phyloP scores from a whole-genome alignment of 2,113 vertebrate genomes.

The Phoenicopterus ruber region DNA sequence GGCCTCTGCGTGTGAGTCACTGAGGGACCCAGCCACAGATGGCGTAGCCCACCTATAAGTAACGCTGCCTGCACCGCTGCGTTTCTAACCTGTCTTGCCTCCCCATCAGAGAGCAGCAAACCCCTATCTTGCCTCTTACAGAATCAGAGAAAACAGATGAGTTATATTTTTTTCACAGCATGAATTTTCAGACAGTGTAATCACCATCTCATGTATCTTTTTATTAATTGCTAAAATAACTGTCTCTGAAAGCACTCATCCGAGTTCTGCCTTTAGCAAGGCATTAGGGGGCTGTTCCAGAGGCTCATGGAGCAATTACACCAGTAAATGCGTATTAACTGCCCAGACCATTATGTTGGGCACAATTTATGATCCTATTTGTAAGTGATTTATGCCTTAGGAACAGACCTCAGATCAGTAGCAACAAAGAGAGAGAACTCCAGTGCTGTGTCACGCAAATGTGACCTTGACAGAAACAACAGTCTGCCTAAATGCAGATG shows the following conservation, averaged over 20 bases:
- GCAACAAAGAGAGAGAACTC: neutral
- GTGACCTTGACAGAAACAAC: constrained; percentile 22
- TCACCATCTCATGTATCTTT: neutral
- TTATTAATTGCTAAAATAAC: constrained; percentile 39
- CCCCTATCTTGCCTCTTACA: neutral
- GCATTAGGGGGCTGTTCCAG: constrained; percentile 2
- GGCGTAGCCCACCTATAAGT: neutral
- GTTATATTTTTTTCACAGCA: neutral
- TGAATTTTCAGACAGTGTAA: neutral
- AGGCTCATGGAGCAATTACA: neutral
- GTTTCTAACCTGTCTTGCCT: neutral
- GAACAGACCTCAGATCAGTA: neutral
- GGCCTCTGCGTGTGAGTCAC: neutral
- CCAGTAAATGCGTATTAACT: neutral
- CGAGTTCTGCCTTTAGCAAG: neutral
- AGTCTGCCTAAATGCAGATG: neutral
- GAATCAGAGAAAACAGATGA: neutral
- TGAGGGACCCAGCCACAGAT: neutral
- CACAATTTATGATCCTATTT: constrained; percentile 33
- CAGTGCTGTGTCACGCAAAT: neutral
- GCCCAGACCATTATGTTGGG: neutral
- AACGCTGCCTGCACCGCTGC: neutral
- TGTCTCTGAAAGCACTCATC: neutral
- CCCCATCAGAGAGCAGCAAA: neutral
- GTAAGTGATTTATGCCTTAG: neutral